A percentile compares a stretch with the other conserved stretches of the same genome.
Evolutionary conservation across 2,113 vertebrate species (phyloP).

Genomic region (Fulmarus glacialis): DNA sequence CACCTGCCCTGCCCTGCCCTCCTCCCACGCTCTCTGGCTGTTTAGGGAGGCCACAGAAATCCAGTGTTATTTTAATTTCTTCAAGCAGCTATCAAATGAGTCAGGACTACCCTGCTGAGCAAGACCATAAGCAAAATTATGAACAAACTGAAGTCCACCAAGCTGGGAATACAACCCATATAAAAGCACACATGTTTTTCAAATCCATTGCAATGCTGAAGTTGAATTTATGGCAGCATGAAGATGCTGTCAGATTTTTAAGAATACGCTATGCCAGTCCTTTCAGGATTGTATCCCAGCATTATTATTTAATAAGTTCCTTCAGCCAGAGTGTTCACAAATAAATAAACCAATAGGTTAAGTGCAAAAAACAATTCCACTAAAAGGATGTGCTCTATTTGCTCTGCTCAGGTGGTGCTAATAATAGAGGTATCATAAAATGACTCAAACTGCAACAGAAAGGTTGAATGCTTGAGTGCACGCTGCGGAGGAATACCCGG

Average conservation of each 20-base stretch:
- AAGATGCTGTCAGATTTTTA: background rate
- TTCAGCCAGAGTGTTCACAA: background rate
- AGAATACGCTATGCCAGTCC: background rate
- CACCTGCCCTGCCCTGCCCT: background rate
- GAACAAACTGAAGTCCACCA: background rate
- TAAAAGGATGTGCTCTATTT: background rate
- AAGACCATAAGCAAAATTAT: background rate
- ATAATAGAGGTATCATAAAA: background rate
- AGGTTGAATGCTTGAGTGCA: background rate
- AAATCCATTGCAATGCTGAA: background rate
- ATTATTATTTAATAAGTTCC: background rate
- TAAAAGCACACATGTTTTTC: background rate
- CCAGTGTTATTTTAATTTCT: background rate
- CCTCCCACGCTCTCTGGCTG: background rate
- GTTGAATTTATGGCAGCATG: background rate
- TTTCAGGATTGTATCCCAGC: background rate
- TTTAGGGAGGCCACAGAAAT: background rate
- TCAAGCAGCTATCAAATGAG: background rate
- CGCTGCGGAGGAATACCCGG: background rate
- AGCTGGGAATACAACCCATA: background rate
- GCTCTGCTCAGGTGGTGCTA: background rate
- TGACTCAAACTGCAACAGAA: background rate
- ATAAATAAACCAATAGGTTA: conserved; percentile 2
- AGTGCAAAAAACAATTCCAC: background rate
- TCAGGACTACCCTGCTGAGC: background rate